phyloP scores from a whole-genome alignment of 35 echinoderm and acorn worm genomes.

The Apostichopus parvimensis region DNA sequence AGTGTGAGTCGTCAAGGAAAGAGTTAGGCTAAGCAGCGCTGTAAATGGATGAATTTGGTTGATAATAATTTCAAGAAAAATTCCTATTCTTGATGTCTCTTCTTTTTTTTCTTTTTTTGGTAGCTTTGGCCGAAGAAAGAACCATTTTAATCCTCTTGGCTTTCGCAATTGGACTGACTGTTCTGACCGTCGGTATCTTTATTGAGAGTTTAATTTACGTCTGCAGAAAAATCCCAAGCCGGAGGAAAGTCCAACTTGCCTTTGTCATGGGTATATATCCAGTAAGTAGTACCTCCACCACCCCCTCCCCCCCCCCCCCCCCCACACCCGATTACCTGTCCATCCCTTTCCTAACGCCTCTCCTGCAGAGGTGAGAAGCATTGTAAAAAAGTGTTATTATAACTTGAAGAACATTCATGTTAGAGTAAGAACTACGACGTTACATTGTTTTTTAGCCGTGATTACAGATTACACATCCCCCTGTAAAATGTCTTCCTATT shows the following conservation, averaged over 20 bases:
- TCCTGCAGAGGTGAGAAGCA: not conserved
- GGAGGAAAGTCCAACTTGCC: conserved; percentile 88
- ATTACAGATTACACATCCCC: too few species aligned
- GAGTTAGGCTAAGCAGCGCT: too few species aligned
- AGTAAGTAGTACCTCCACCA: conserved; percentile 44
- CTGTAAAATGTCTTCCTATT: too few species aligned
- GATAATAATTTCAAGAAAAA: too few species aligned
- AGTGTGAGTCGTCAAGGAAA: too few species aligned
- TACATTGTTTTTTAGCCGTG: too few species aligned
- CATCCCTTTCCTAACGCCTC: not conserved
- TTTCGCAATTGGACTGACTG: conserved; percentile 66
- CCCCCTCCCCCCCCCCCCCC: too few species aligned
- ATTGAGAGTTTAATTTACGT: conserved; percentile 76
- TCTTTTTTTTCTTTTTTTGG: conserved; percentile 8
- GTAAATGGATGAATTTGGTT: too few species aligned
- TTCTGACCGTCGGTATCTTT: conserved; percentile 76
- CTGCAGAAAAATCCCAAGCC: conserved; percentile 84
- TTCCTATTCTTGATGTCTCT: not conserved
- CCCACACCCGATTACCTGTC: too few species aligned
- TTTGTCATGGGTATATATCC: conserved; percentile 96
- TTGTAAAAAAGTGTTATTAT: not conserved
- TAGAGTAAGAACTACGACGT: too few species aligned
- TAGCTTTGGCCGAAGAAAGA: conserved; percentile 49
- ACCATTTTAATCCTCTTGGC: conserved; percentile 61
- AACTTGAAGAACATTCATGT: too few species aligned